A percentile compares a stretch with the other conserved stretches of the same genome.
phyloP scores from a whole-genome alignment of 1,140 invertebrate genomes.

The Aphelinus atriplicis region DNA sequence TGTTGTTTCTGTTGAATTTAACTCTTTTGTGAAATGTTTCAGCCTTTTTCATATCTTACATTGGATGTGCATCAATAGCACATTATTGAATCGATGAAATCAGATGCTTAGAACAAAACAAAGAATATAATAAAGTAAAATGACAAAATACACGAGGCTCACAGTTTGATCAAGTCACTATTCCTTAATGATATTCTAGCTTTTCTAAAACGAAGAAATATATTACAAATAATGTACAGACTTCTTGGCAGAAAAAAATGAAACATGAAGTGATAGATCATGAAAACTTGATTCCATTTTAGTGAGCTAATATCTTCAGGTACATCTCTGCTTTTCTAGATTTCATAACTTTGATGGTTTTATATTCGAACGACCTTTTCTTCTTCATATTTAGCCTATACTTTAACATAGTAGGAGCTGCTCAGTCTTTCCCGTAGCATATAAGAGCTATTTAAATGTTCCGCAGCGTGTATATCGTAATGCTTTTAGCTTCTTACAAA shows the following conservation, averaged over 20 bases:
- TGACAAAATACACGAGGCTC: not conserved
- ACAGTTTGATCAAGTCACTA: conserved; percentile 30
- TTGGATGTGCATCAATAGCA: conserved; percentile 11
- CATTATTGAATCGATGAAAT: not conserved
- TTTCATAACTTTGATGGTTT: no score
- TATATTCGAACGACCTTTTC: not conserved
- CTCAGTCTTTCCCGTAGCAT: conserved; percentile 6
- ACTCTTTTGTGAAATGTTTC: conserved; percentile 28
- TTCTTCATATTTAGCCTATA: not conserved
- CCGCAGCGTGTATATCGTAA: no score
- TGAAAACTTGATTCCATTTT: not conserved
- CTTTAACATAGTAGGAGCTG: not conserved
- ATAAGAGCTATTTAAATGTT: not conserved
- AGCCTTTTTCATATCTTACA: conserved; percentile 14
- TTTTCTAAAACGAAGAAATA: conserved; percentile 17
- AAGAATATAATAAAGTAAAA: conserved; percentile 23
- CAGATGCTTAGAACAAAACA: no score
- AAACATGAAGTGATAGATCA: no score
- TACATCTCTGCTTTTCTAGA: not conserved
- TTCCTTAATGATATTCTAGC: conserved; percentile 15
- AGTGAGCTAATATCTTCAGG: conserved; percentile 2
- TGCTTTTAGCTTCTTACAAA: not conserved
- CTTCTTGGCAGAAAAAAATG: no score
- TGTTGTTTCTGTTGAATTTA: conserved; percentile 14
- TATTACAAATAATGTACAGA: conserved; percentile 7